Conservation (phyloP, 2,797 vertebrate genomes). For the Hapalemur alaotrensis region DNA sequence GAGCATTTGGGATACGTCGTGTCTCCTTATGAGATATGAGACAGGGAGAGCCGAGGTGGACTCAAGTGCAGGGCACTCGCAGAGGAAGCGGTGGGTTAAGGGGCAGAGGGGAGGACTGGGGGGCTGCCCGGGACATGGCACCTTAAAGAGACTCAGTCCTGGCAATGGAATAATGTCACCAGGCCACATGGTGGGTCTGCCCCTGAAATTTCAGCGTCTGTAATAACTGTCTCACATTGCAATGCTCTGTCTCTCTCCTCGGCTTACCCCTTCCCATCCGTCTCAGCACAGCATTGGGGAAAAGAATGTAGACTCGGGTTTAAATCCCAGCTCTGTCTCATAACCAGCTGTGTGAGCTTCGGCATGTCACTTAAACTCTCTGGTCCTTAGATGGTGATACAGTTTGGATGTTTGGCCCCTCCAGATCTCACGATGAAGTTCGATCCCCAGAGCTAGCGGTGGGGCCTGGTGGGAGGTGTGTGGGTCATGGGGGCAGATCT, state of each 20-base stretch:
- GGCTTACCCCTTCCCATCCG: neutral
- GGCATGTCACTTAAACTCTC: neutral
- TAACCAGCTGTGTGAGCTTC: too few species aligned
- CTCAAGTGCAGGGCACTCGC: slow-evolving; percentile 68
- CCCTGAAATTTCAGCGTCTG: neutral
- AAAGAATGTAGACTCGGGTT: neutral
- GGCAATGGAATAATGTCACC: neutral
- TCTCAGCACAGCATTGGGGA: neutral
- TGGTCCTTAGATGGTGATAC: neutral
- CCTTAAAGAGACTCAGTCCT: neutral
- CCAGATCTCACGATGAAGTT: neutral
- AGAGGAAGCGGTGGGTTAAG: slow-evolving; percentile 78
- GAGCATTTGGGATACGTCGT: slow-evolving; percentile 76
- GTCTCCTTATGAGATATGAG: slow-evolving; percentile 78
- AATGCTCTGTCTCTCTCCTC: neutral
- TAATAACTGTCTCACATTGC: neutral
- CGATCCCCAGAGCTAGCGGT: too few species aligned
- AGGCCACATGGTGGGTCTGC: neutral
- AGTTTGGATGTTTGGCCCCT: neutral
- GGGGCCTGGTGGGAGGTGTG: neutral
- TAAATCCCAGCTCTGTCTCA: neutral
- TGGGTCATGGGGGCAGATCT: neutral
- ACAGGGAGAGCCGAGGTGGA: slow-evolving; percentile 52
- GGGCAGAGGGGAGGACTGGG: slow-evolving; percentile 25
- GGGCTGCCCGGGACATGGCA: neutral